Percentiles rank a stretch among this genome's conserved stretches.
phyloP scores from a whole-genome alignment of 2,797 vertebrate genomes.

The Xenopus petersii region DNA sequence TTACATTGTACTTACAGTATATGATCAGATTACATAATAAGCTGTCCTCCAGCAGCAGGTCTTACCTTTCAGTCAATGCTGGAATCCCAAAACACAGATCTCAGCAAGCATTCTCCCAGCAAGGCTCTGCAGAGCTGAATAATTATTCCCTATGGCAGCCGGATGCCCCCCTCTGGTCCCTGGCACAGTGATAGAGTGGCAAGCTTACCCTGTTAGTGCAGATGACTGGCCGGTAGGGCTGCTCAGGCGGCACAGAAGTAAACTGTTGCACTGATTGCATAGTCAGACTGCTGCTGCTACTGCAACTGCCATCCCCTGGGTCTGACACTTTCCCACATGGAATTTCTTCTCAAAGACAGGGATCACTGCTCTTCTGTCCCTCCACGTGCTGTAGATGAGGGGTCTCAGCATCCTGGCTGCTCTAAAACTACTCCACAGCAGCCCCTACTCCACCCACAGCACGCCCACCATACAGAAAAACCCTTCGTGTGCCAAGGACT shows the following conservation, averaged over 20 bases:
- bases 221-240: constrained; percentile 57
- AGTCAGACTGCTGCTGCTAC: constrained; percentile 22
- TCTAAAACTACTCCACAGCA: constrained; percentile 52
- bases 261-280: constrained; percentile 63
- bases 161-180: no score
- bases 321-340: constrained; percentile 3
- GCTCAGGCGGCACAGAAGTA: constrained; percentile 54
- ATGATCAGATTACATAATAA: no score
- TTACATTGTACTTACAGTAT: no score
- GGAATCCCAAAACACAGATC: no score
- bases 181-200: no score
- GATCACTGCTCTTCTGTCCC: constrained; percentile 12
- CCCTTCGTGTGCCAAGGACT: constrained; percentile 48
- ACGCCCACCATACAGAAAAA: constrained; percentile 28
- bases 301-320: constrained; percentile 12
- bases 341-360: constrained; percentile 13
- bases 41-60: no score
- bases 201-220: constrained; percentile 61
- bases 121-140: no score
- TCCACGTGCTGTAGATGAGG: constrained; percentile 38
- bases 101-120: no score
- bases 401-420: constrained; percentile 59
- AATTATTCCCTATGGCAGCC: no score
- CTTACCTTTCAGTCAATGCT: no score
- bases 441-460: constrained; percentile 47